A percentile compares a stretch with the other conserved stretches of the same genome.
Conservation (phyloP, 2,113 vertebrate species). For the Pluvialis apricaria region DNA sequence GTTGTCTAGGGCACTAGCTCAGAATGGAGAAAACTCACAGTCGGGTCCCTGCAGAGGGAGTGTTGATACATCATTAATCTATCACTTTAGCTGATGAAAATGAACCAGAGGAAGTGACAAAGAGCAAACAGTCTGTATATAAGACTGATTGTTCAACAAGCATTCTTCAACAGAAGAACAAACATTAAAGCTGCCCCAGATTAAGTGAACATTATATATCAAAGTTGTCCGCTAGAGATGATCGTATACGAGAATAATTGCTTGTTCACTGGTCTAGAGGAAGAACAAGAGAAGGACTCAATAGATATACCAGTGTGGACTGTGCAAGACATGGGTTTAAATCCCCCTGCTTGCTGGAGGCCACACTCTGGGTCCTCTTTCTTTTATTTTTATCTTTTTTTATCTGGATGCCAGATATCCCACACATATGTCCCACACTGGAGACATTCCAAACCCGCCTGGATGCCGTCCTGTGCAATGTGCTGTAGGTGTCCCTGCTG, state of each 20-base stretch:
- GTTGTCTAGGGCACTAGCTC: background rate
- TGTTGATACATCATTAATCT: conserved; percentile 27
- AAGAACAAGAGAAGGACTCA: background rate
- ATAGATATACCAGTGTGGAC: background rate
- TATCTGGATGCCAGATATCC: background rate
- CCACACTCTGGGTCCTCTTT: background rate
- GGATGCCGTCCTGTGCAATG: no score
- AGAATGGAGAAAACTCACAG: background rate
- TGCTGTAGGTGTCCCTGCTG: no score
- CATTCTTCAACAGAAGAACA: background rate
- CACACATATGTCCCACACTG: no score
- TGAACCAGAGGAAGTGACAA: background rate
- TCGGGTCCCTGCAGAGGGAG: background rate
- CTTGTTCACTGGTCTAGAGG: background rate
- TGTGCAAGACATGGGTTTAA: background rate
- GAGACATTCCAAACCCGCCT: no score
- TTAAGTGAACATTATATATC: background rate
- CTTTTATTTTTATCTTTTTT: background rate
- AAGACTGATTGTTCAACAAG: background rate
- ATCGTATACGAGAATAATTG: background rate
- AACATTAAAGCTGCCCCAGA: background rate
- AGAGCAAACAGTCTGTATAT: background rate
- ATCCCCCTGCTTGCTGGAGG: background rate
- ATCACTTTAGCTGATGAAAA: background rate
- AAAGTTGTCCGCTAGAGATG: background rate